Base-by-base conservation (phyloP, 2,113 vertebrate species). In the Rhinichthys klamathensis region DNA sequence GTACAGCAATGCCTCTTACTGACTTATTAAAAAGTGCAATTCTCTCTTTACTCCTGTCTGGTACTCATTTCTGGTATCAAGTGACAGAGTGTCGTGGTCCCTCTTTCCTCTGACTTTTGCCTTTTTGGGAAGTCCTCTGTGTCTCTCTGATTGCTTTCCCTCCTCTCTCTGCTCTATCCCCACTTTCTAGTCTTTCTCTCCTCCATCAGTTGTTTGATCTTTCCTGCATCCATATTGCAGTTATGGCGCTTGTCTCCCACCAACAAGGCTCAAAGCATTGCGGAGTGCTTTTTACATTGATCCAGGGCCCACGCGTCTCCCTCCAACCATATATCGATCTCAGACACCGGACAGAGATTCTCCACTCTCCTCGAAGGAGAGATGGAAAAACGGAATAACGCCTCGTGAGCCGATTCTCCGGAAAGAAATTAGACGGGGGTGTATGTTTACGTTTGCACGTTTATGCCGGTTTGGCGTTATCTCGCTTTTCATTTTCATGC, bases 371-470 rank as follows among this genome's bases (percentile, higher is more conserved):
- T 30, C 10, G 27, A 80, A 58, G 21, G 49, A 56, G 32, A 56
- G 30, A 83, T 70, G 67, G 67, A 83, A 70, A 69, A 82, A 25
- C 15, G 12, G 25, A 80, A 80, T 49, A 67, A 81, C 54, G 15
- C 76, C 76, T 25, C 76, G 56, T 21, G 41, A 72, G 30, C 16
- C 21, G 16, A 51, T 32, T 23, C 79, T 67, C 79, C n/a, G 41
- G 60, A 82, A 65, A 23, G 32, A 56, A 72, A 54, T 83, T 70
- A 83, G 65, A 82, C 49, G 23, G 63, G 38, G 41, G 78, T 80
- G 38, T 80, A 80, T 30, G 78, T 80, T 80, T 80, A 65, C 9
- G 15, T 46, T 41, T 80, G 38, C 63, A 63, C 6, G 10, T n/a
- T 41, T 41, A 27, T 23, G 1, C 54, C n/a, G 10, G 21, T 41